phyloP scores from a whole-genome alignment of 2,888 invertebrate species.

The Xylocampa areola region DNA sequence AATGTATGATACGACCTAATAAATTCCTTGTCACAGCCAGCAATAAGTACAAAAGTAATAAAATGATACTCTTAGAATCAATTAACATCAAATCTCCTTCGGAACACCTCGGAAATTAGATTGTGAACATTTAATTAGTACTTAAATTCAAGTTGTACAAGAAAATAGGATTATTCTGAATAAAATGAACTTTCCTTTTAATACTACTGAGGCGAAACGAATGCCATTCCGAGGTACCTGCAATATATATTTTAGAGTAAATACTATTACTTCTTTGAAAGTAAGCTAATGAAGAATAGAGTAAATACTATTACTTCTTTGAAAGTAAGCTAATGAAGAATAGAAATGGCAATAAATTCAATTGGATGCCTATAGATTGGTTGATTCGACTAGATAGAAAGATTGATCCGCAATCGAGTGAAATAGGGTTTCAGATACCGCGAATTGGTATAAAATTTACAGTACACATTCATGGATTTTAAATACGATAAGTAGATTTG shows the following conservation, averaged over 20 bases:
- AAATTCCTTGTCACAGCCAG: constrained; percentile 19
- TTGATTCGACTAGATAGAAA: too few species aligned
- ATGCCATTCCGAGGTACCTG: not conserved
- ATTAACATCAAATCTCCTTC: constrained; percentile 47
- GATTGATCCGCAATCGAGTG: too few species aligned
- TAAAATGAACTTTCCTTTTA: constrained; percentile 27
- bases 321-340: not conserved
- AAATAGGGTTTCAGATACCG: too few species aligned
- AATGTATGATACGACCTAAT: constrained; percentile 5
- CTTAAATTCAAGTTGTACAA: constrained; percentile 36
- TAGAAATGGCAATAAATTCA: too few species aligned
- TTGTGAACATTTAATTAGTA: constrained; percentile 54
- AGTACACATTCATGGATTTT: too few species aligned
- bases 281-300: not conserved
- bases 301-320: constrained; percentile 15
- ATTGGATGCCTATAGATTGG: too few species aligned
- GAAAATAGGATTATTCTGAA: constrained; percentile 42
- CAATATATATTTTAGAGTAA: constrained; percentile 11
- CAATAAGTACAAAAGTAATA: constrained; percentile 32
- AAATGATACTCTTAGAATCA: constrained; percentile 48
- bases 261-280: constrained; percentile 9
- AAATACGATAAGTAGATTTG: too few species aligned
- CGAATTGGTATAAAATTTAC: too few species aligned
- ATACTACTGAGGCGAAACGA: constrained; percentile 14
- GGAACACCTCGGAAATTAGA: constrained; percentile 40